Conservation (phyloP, 2,888 invertebrate genomes). For the Nephrotoma flavescens region DNA sequence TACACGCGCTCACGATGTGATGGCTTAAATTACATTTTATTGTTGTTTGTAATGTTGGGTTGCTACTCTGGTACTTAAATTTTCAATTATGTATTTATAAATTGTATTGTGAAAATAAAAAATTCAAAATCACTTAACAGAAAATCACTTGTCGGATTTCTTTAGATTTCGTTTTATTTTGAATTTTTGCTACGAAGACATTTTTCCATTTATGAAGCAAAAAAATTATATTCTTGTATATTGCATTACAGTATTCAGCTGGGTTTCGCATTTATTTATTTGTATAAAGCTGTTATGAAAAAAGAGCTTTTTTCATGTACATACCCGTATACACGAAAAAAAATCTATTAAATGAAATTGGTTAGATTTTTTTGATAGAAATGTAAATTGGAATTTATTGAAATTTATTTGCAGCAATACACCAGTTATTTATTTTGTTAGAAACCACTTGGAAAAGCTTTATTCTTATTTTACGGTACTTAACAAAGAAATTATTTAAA, state of each 20-base stretch:
- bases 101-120: not conserved
- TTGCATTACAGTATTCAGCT: too few relatives aligned
- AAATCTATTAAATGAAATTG: not conserved
- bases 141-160: not conserved
- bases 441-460: not conserved
- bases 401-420: not conserved
- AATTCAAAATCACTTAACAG: not conserved
- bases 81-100: not conserved
- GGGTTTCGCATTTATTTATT: too few relatives aligned
- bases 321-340: not conserved
- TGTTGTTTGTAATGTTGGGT: too few relatives aligned
- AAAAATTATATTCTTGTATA: too few relatives aligned
- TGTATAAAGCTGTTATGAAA: too few relatives aligned
- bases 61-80: too few relatives aligned
- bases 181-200: not conserved
- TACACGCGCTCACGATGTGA: too few relatives aligned
- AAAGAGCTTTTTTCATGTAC: not conserved
- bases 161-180: not conserved
- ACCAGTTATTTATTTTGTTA: not conserved
- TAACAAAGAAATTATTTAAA: not conserved
- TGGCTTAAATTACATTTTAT: too few relatives aligned
- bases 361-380: not conserved
- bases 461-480: not conserved
- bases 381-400: not conserved
- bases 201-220: too few relatives aligned